Evolutionary conservation across 2,113 vertebrate species (phyloP), one percentile per base, ranked within the genome.

Genomic region (Oceanites oceanicus): DNA sequence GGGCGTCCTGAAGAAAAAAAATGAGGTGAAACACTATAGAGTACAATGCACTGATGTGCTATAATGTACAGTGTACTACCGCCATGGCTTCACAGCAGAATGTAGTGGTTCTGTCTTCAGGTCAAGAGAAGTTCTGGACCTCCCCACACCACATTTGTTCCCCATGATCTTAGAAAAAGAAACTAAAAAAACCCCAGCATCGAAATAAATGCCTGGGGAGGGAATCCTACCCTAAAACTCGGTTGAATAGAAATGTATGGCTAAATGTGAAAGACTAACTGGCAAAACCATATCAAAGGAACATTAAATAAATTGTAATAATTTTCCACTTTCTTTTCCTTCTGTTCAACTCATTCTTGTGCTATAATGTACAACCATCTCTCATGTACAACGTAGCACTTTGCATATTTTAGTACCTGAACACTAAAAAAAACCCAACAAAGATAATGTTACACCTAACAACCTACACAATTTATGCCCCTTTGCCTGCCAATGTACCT

Each of bases 391-490:
- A 61, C 1, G 1, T 55, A 77, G 10, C 6, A 2, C 9, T 81
- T 88, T 26, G 13, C 10, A 26, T 79, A 68, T 73, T 76, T 81
- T 79, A 76, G 22, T 72, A 32, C 3, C 6, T 40, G 22, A 90
- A 42, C 4, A 30, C 7, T 42, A 62, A 61, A 92, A 75, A 42
- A 9, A 9, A 0, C 0, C 1, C 9, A 30, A 11, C 0, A 4
- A 55, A 84, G 13, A 30, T 29, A 59, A 14, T 18, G 2, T 18
- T 92, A 9, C 8, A 44, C 16, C 9, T 58, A 50, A 42, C 52
- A 85, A 23, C 6, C 9, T 45, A 19, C 15, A 27, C 4, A n/a
- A 18, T 70, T 79, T 88, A 30, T 82, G 8, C 11, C 6, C 2
- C 5, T 30, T 88, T 78, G 7, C 45, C 74, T 87, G 29, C 15